Evolutionary conservation across 2,797 vertebrate genomes (phyloP).

Genomic region (Gymnothorax reevesii): DNA sequence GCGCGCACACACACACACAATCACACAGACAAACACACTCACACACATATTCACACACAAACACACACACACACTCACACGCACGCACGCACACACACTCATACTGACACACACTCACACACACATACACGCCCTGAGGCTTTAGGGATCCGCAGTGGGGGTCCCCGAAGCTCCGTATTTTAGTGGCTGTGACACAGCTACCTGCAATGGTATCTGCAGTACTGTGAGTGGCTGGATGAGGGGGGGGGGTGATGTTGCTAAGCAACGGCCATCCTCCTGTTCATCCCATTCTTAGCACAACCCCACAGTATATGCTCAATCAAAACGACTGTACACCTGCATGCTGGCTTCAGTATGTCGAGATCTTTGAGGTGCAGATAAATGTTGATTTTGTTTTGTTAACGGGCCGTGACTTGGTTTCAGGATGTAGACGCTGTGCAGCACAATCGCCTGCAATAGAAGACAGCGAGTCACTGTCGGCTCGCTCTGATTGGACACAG

Average conservation of each 20-base stretch:
- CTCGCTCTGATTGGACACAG: not conserved
- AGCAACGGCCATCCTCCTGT: slow-evolving; percentile 7
- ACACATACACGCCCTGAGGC: not conserved
- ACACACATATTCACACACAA: no score
- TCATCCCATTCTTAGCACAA: slow-evolving; percentile 6
- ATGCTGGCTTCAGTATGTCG: no score
- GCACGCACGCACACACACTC: not conserved
- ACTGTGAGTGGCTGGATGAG: not conserved
- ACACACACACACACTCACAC: no score
- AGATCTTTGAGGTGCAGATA: no score
- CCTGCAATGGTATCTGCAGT: not conserved
- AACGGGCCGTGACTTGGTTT: no score
- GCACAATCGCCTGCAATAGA: no score
- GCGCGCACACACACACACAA: not conserved
- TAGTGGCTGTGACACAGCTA: not conserved
- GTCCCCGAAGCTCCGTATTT: not conserved
- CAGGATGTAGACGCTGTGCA: no score
- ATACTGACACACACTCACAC: not conserved
- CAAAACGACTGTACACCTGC: not conserved
- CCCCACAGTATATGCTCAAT: not conserved
- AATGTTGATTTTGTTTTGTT: no score
- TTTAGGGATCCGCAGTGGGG: not conserved
- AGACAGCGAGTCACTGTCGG: not conserved
- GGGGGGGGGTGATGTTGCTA: not conserved
- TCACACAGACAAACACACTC: not conserved